A percentile compares a stretch with the other conserved stretches of the same genome.
Conservation (phyloP, 2,797 vertebrate genomes). For the Halcyon badia region DNA sequence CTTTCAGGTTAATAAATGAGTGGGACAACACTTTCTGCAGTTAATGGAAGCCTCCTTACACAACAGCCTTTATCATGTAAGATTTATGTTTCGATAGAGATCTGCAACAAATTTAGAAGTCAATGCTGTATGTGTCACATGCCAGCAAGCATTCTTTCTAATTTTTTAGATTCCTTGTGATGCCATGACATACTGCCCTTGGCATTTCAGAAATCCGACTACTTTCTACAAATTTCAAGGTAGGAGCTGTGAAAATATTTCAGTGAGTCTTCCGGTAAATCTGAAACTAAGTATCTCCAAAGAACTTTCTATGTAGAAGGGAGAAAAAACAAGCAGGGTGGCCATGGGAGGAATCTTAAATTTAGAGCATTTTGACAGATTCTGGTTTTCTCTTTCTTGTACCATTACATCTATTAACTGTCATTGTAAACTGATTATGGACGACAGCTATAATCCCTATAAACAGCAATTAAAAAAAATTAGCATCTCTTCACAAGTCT, state of each 20-base stretch:
- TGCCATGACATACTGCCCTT: neutral
- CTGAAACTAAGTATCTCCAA: neutral
- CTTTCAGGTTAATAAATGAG: neutral
- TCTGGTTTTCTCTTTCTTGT: neutral
- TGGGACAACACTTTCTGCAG: neutral
- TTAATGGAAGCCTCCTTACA: neutral
- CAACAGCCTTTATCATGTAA: neutral
- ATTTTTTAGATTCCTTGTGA: neutral
- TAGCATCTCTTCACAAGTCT: neutral
- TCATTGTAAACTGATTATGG: neutral
- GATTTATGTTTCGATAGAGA: neutral
- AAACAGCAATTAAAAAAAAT: neutral
- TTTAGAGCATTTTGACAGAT: neutral
- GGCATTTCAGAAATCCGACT: neutral
- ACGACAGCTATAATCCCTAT: neutral
- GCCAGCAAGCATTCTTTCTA: neutral
- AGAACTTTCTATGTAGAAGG: neutral
- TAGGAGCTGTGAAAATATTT: neutral
- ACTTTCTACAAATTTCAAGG: neutral
- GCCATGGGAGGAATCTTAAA: neutral
- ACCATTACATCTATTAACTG: neutral
- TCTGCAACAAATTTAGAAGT: neutral
- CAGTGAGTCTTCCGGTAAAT: neutral
- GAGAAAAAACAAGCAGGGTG: neutral
- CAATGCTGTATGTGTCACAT: neutral